A percentile compares a stretch with the other conserved stretches of the same genome.
These are phyloP conservation scores for Exaiptasia diaphana DNA, from an alignment of 64 coral and sea anemone genomes.

Conservation along the genomic window DNA sequence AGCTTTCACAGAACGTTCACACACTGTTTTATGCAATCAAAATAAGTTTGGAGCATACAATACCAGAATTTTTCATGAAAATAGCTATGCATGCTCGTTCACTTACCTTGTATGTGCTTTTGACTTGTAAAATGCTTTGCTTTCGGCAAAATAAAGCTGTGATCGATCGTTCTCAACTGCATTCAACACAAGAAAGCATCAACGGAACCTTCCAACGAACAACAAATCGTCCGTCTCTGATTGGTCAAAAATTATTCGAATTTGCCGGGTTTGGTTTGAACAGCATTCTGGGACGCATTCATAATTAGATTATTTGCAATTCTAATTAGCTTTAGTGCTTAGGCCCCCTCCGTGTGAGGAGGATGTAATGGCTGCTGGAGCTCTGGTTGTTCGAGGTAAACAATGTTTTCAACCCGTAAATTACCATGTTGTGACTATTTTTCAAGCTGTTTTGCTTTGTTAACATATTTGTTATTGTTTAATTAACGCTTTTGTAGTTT, in stretches of 20 bases:
- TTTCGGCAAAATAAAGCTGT: neutral
- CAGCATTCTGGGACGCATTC: neutral
- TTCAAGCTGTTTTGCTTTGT: no score
- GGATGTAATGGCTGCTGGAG: neutral
- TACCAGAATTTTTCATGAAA: no score
- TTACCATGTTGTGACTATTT: neutral
- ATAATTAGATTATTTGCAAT: neutral
- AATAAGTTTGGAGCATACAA: no score
- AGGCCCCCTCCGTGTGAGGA: neutral
- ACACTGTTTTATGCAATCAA: no score
- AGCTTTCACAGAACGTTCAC: no score
- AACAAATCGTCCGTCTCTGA: neutral
- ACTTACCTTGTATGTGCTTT: neutral
- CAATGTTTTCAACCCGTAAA: neutral
- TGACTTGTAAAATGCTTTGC: neutral
- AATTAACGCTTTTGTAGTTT: no score
- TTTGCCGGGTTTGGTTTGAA: neutral
- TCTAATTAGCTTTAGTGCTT: constrained; percentile 6
- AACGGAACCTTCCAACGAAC: neutral
- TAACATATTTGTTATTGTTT: no score
- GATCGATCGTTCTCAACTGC: neutral
- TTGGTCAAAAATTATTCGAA: neutral
- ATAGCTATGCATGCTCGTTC: no score
- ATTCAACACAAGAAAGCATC: neutral
- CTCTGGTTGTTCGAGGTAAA: neutral